Base-by-base conservation (phyloP, 2,797 vertebrate species). In the Epinephelus coioides region DNA sequence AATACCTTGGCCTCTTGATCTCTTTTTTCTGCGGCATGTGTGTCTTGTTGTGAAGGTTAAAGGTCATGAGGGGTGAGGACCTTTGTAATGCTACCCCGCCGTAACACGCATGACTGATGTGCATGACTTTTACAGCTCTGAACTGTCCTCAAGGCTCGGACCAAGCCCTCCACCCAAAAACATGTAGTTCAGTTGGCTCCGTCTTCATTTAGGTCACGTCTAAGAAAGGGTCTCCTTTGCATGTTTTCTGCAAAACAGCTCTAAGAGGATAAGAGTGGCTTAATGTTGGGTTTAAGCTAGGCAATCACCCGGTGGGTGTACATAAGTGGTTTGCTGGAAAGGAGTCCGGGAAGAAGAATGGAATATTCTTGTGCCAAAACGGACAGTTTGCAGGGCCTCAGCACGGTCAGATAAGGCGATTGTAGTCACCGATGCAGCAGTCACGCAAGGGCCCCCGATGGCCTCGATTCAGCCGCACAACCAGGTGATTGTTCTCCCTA, bases 251-350 rank as follows among this genome's bases (percentile, higher is more conserved):
- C 76, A 79, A 86, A 93, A 88, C 86, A 79, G 74, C 81, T 69
- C 82, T 91, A 91, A 92, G 87, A 89, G 90, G 92, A 92, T 94
- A 86, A 92, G 51, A 60, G 66, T 61, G 87, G 91, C 89, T 93
- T 91, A 93, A 75, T 50, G 5, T 76, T 21, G 76, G 75, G 83
- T 10, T 86, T 92, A 93, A 94, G 86, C 89, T 47, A 63, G 92
- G 70, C 88, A 91, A 91, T 93, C 89, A 85, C 59, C 84, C 3
- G 43, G 82, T 88, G 86, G 90, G 91, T 68, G 73, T 88, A 30
- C 87, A 84, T 65, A 81, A 81, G 77, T 73, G 81, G 84, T 88
- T 91, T 87, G 62, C 75, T 84, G 78, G 74, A 86, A 79, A 69
- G 50, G 73, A 90, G 81, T 72, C 54, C 56, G 61, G 40, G 75